phyloP scores from a whole-genome alignment of 1,140 invertebrate species.

The Atta texana region DNA sequence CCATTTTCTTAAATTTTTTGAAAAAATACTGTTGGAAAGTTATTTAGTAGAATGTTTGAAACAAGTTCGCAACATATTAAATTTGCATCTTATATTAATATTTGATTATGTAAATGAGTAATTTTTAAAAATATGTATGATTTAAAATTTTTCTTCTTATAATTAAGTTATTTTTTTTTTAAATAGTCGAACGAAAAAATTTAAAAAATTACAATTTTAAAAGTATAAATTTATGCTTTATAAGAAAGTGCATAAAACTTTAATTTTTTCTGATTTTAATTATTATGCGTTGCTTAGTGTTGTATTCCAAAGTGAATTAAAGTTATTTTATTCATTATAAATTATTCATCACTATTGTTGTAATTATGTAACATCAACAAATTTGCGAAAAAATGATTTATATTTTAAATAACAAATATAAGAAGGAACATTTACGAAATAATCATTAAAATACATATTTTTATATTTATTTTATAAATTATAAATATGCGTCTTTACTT shows the following conservation, averaged over 20 bases:
- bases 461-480: constrained; percentile 6
- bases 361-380: background rate
- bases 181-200: background rate
- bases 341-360: background rate
- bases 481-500: background rate
- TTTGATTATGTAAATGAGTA: background rate
- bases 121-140: background rate
- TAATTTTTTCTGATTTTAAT: background rate
- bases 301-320: constrained; percentile 6
- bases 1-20: background rate
- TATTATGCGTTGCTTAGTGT: background rate
- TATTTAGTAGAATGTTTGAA: background rate
- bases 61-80: background rate
- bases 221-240: background rate
- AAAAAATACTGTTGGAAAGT: background rate
- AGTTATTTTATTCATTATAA: background rate
- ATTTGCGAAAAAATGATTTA: background rate
- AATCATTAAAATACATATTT: background rate
- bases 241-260: background rate
- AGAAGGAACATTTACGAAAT: background rate
- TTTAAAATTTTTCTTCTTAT: no score
- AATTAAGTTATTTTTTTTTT: no score
- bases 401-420: background rate
- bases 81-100: background rate
- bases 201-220: background rate